Conservation (phyloP, 2,113 vertebrate genomes). For the Callipepla californica region DNA sequence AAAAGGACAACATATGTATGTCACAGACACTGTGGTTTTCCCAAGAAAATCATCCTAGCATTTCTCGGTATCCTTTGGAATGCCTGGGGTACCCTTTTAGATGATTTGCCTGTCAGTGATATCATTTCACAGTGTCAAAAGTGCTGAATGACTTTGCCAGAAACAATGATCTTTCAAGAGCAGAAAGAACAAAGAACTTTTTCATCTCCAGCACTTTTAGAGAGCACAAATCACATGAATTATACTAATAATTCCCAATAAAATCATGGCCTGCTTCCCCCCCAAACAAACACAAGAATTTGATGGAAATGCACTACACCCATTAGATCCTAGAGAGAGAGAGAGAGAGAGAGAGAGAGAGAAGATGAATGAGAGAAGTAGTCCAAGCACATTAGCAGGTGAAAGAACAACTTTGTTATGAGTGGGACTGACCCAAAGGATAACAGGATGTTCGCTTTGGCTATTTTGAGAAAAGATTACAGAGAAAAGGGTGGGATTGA, state of each 20-base stretch:
- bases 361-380: constrained; percentile 8
- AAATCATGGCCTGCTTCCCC: background rate
- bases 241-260: background rate
- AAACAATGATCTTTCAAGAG: constrained; percentile 27
- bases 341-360: background rate
- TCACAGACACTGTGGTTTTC: background rate
- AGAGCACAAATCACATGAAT: background rate
- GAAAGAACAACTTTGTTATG: constrained; percentile 3
- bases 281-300: background rate
- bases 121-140: background rate
- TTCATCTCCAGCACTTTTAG: background rate
- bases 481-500: constrained; percentile 42
- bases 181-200: constrained; percentile 2
- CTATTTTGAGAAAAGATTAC: constrained; percentile 10
- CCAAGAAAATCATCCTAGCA: background rate
- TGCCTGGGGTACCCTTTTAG: background rate
- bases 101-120: background rate
- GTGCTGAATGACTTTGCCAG: background rate
- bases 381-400: background rate
- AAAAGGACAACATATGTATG: background rate
- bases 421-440: background rate
- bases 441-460: background rate
- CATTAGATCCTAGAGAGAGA: background rate
- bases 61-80: background rate
- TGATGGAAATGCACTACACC: background rate